Evolutionary conservation across 2,113 vertebrate genomes (phyloP), one percentile per base, ranked within the genome.

Genomic region (Sapayoa aenigma): DNA sequence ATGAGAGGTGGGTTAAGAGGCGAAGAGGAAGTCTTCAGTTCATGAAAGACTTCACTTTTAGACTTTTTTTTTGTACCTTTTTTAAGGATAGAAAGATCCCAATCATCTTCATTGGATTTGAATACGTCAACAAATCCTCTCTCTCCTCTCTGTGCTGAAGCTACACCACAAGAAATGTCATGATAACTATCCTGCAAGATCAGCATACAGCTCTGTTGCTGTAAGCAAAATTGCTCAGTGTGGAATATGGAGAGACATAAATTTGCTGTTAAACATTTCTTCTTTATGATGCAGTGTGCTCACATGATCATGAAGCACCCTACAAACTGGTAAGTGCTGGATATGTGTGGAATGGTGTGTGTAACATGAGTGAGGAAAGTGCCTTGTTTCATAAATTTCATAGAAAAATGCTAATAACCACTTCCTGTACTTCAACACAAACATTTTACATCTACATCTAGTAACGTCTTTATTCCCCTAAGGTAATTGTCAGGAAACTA

Each of bases 191-290:
- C 12, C 28, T 42, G 47, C 63, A 87, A 94, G 75, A 90, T 85
- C 90, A 94, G 85, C 89, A 52, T 74, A 44, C 33, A 63, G 22
- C 33, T 84, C 67, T 52, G 42, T 42, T 59, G 31, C 17, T 74
- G 42, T 39, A 46, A 77, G 67, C 33, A 81, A 63, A 94, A 69
- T 47, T 7, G 0, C 53, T 73, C 15, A 11, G 28, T 53, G 67
- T n/a, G 12, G 22, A 93, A 63, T 62, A 50, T 6, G 18, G 1
- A 47, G 23, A 73, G 71, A 71, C 0, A 6, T 10, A 59, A 59
- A 93, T 93, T 87, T 95, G 41, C 68, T 59, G 47, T 88, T 90
- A 82, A 92, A 47, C 9, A 46, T 68, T 92, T 46, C 18, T 91
- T 47, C 47, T 72, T 33, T 44, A 53, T 1, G 7, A 53, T 73